Conservation (phyloP, 1,140 invertebrate genomes). For the Pogonognathellus flavescens region DNA sequence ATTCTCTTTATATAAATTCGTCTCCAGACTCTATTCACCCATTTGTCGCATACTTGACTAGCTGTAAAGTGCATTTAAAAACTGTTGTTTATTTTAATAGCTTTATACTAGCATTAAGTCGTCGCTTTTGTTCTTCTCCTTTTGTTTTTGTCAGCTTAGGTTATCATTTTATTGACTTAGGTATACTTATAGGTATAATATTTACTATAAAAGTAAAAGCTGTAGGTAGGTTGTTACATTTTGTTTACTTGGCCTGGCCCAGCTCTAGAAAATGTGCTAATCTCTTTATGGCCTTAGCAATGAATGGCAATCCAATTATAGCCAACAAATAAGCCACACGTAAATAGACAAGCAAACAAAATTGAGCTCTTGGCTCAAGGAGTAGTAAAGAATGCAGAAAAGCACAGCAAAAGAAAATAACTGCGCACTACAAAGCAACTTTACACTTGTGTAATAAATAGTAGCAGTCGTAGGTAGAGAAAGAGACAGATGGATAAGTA, state of each 20-base stretch:
- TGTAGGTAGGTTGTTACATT: neutral
- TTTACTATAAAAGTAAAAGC: too few species aligned
- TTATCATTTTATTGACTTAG: too few species aligned
- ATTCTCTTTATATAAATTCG: too few species aligned
- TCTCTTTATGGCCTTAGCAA: neutral
- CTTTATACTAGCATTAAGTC: too few species aligned
- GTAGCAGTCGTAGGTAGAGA: neutral
- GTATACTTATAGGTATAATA: too few species aligned
- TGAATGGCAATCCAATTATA: constrained; percentile 36
- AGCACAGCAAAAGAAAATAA: neutral
- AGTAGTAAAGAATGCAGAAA: neutral
- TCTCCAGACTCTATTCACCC: too few species aligned
- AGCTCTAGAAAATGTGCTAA: constrained; percentile 20
- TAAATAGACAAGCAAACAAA: neutral
- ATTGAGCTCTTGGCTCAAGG: neutral
- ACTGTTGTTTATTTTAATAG: too few species aligned
- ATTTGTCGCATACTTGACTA: too few species aligned
- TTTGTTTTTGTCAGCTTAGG: too few species aligned
- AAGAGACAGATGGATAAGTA: neutral
- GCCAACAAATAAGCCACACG: neutral
- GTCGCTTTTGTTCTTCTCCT: too few species aligned
- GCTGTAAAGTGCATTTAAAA: too few species aligned
- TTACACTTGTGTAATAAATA: neutral
- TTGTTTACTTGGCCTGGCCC: neutral
- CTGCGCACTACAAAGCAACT: neutral